Evolutionary conservation across 2,888 invertebrate genomes (phyloP).

Genomic region (Ophraella communa): DNA sequence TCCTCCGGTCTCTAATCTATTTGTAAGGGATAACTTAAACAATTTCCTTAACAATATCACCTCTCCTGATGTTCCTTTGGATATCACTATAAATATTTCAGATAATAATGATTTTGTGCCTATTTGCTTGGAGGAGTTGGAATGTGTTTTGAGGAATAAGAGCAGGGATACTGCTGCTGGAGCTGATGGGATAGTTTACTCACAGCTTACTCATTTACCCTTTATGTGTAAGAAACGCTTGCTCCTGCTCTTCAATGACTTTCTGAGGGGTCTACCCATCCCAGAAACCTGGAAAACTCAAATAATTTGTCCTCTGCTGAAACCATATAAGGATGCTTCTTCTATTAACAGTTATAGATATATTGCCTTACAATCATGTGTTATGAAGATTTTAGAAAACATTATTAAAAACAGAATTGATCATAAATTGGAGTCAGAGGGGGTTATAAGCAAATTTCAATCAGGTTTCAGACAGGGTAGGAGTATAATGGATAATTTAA

Average conservation of each 20-base stretch:
- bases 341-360: neutral
- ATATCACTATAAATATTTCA: neutral
- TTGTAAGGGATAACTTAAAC: neutral
- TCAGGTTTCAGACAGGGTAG: neutral
- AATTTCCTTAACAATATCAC: neutral
- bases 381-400: neutral
- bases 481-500: neutral
- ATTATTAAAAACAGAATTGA: conserved; percentile 10
- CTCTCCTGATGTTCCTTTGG: neutral
- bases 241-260: neutral
- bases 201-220: neutral
- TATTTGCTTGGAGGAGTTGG: neutral
- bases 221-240: neutral
- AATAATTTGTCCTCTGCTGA: neutral
- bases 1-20: neutral
- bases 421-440: neutral
- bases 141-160: neutral
- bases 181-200: neutral
- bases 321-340: neutral
- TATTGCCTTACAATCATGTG: neutral
- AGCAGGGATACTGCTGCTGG: neutral
- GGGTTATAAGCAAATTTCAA: neutral
- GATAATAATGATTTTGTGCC: neutral
- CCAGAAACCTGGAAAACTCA: neutral
- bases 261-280: neutral